phyloP scores from a whole-genome alignment of 1,140 invertebrate genomes.

The Drosophila subobscura region DNA sequence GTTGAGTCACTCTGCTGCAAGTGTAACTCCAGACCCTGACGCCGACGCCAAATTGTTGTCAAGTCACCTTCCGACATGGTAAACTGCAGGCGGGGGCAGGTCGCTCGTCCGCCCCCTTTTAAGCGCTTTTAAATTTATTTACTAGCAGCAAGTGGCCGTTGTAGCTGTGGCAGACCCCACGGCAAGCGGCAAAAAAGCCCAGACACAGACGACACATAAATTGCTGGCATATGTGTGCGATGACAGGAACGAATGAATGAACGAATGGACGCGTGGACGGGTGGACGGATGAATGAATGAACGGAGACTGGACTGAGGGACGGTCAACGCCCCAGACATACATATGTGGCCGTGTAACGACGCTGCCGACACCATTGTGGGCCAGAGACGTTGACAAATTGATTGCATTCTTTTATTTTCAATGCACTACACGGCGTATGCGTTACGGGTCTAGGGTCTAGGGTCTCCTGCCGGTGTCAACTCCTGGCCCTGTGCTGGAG shows the following conservation, averaged over 20 bases:
- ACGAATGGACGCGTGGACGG: constrained; percentile 21
- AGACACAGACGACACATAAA: constrained; percentile 68
- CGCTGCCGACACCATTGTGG: constrained; percentile 4
- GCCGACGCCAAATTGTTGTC: constrained; percentile 54
- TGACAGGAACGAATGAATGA: constrained; percentile 60
- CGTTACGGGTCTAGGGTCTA: constrained; percentile 35
- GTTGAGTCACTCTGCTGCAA: constrained; percentile 8
- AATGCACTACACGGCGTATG: constrained; percentile 73
- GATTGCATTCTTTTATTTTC: constrained; percentile 80
- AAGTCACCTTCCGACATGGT: constrained; percentile 66
- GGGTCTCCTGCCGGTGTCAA: background rate
- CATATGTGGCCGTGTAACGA: constrained; percentile 21
- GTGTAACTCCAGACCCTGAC: constrained; percentile 2
- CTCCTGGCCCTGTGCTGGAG: background rate
- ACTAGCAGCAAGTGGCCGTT: constrained; percentile 46
- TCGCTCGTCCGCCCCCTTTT: constrained; percentile 45
- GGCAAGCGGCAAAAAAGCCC: constrained; percentile 24
- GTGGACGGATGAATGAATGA: background rate
- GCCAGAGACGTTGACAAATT: constrained; percentile 75
- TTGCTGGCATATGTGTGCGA: constrained; percentile 77
- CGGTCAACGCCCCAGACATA: constrained; percentile 24
- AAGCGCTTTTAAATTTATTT: constrained; percentile 79
- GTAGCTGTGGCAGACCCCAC: background rate
- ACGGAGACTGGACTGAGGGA: constrained; percentile 16
- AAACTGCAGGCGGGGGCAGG: constrained; percentile 56